These are phyloP conservation scores for Musca domestica DNA, from an alignment of 1,140 invertebrate genomes.

Conservation along the genomic window DNA sequence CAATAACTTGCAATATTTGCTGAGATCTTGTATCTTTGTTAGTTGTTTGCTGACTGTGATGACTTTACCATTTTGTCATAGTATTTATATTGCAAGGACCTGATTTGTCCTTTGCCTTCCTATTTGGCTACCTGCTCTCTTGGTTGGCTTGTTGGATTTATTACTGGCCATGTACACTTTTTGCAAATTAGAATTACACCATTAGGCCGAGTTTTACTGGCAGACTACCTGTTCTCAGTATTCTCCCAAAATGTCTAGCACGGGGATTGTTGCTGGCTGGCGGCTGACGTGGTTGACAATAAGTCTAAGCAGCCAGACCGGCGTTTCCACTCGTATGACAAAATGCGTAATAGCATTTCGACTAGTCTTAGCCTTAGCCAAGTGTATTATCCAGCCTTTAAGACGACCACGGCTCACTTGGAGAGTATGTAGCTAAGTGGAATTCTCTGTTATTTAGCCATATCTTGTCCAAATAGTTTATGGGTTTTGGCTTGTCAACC, in stretches of 20 bases:
- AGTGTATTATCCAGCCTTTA: no score
- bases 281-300: background rate
- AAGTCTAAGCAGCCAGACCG: constrained; percentile 7
- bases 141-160: background rate
- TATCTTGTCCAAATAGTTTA: constrained; percentile 8
- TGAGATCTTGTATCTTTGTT: background rate
- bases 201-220: background rate
- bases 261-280: no score
- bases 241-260: no score
- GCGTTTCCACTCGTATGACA: background rate
- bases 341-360: constrained; percentile 7
- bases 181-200: background rate
- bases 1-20: background rate
- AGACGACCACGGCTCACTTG: background rate
- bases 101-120: background rate
- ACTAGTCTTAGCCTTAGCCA: background rate
- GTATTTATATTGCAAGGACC: constrained; percentile 11
- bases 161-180: background rate
- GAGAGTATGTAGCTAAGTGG: background rate
- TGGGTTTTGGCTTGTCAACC: constrained; percentile 1
- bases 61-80: background rate
- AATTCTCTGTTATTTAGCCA: background rate
- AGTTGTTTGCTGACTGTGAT: background rate
- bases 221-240: background rate
- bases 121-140: background rate